Percentiles rank a stretch among this genome's conserved stretches.
Evolutionary conservation across 2,113 vertebrate species (phyloP).

Genomic region (Laticauda colubrina): DNA sequence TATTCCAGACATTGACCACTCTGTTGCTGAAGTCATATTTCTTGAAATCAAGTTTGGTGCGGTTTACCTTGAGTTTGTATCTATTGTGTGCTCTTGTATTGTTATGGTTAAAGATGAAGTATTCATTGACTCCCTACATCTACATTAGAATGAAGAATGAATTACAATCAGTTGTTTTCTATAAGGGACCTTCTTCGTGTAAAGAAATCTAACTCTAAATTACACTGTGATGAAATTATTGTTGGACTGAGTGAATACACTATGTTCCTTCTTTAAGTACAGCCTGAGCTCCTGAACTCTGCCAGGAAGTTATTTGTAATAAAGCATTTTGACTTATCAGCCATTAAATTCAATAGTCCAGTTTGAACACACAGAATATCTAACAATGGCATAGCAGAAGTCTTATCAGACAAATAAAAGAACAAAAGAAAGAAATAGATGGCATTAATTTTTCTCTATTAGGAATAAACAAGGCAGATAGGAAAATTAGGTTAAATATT

Average conservation of each 20-base stretch:
- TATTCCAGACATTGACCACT: no score
- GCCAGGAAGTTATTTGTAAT: neutral
- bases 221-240: neutral
- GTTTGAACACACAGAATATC: neutral
- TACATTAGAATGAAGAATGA: neutral
- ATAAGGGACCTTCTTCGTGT: neutral
- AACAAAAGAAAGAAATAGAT: neutral
- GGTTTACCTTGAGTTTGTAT: no score
- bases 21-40: no score
- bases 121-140: neutral
- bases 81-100: no score
- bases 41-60: no score
- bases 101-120: no score
- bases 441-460: neutral
- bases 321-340: neutral
- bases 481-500: neutral
- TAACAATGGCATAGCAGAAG: neutral
- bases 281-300: neutral
- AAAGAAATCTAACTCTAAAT: neutral
- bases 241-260: neutral
- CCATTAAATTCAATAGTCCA: neutral
- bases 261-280: neutral
- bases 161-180: neutral
- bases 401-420: neutral
- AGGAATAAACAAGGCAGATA: neutral